Conservation (phyloP, 2,797 vertebrate species). For the Microcaecilia unicolor region DNA sequence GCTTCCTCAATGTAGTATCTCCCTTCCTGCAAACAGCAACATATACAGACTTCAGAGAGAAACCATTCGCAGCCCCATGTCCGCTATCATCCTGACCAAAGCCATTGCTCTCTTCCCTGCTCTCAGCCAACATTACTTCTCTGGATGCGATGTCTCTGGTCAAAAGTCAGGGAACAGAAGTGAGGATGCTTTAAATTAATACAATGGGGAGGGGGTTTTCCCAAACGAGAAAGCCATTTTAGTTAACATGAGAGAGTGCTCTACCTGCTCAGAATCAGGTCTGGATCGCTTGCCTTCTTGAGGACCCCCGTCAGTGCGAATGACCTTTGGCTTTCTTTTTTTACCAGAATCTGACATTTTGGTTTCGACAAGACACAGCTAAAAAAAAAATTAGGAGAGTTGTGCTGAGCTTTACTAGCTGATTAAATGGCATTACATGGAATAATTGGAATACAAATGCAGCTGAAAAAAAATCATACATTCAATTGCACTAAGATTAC, state of each 20-base stretch:
- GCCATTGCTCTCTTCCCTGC: not conserved
- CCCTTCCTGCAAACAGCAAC: slow-evolving; percentile 56
- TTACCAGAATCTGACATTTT: slow-evolving; percentile 74
- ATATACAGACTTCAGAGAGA: not conserved
- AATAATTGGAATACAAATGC: too few relatives aligned
- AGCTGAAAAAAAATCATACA: too few relatives aligned
- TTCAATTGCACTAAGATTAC: too few relatives aligned
- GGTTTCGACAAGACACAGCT: not conserved
- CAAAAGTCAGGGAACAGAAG: too few relatives aligned
- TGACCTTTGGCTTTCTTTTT: slow-evolving; percentile 89
- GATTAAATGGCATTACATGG: too few relatives aligned
- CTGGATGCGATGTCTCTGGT: too few relatives aligned
- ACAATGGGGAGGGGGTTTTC: too few relatives aligned
- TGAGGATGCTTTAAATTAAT: too few relatives aligned
- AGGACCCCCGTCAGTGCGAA: slow-evolving; percentile 74
- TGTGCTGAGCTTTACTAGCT: rapidly evolving
- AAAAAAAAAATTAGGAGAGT: not conserved
- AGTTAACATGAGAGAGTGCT: too few relatives aligned
- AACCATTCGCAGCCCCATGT: rapidly evolving
- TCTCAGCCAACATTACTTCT: not conserved
- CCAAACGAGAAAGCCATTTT: too few relatives aligned
- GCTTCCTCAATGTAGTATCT: slow-evolving; percentile 84
- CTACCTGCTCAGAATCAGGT: slow-evolving; percentile 70
- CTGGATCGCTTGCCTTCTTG: slow-evolving; percentile 75
- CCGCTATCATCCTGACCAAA: rapidly evolving